Evolutionary conservation across 2,888 invertebrate genomes (phyloP).

Genomic region (Temnothorax ravouxi): DNA sequence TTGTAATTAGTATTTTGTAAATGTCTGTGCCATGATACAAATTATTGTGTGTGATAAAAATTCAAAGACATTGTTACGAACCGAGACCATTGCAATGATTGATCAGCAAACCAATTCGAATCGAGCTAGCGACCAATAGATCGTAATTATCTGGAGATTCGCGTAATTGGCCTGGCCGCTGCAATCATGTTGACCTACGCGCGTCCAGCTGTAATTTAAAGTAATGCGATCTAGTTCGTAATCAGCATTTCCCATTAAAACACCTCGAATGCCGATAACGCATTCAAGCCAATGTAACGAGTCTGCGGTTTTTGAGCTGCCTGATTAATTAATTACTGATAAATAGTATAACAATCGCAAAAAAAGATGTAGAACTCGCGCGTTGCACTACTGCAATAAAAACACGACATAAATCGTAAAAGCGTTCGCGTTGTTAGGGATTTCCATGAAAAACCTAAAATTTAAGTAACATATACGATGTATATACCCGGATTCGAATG

Average conservation of each 20-base stretch:
- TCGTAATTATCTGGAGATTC: constrained; percentile 74
- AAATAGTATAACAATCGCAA: background rate
- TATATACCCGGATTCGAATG: constrained; percentile 33
- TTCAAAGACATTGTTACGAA: background rate
- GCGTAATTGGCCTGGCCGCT: constrained; percentile 74
- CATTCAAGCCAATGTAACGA: background rate
- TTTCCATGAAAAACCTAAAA: constrained; percentile 65
- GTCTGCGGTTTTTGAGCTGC: constrained; percentile 2
- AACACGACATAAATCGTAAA: background rate
- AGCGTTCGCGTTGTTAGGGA: constrained; percentile 29
- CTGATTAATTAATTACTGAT: constrained; percentile 31
- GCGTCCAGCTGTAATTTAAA: constrained; percentile 69
- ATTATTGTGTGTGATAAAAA: constrained; percentile 18
- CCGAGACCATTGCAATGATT: constrained; percentile 44
- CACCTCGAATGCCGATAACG: constrained; percentile 28
- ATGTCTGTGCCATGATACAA: background rate
- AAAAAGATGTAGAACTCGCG: constrained; percentile 24
- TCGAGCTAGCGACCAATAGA: constrained; percentile 62
- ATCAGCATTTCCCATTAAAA: constrained; percentile 70
- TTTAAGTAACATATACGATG: constrained; percentile 66
- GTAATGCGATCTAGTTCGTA: constrained; percentile 72
- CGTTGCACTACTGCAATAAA: background rate
- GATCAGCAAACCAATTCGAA: constrained; percentile 68
- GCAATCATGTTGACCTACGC: constrained; percentile 62
- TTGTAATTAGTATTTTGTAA: background rate